Base-by-base conservation (phyloP, 2,113 vertebrate genomes). In the Coryphaenoides rupestris region DNA sequence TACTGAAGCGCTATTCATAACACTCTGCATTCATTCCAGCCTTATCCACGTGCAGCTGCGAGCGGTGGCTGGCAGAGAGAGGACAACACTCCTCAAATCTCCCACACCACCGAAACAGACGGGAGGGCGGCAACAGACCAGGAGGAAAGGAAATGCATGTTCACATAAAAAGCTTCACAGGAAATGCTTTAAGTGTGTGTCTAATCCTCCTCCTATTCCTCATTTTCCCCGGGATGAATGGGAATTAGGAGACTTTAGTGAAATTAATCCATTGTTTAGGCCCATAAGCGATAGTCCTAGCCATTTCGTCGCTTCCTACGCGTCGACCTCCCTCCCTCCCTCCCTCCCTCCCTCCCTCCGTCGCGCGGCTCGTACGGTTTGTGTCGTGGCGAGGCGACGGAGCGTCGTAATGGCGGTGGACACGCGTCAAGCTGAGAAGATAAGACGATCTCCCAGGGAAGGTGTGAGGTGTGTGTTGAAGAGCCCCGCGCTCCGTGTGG, bases 241-340 rank as follows among this genome's bases (percentile, higher is more conserved):
- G 71, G 77, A 63, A 80, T 86, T 86, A 83, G 82, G 74, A 84
- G 62, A 58, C 74, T 80, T 82, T 79, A 75, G 75, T 84, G 57
- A 85, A 84, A 83, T 76, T 55, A 82, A 55, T 69, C 49, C 57
- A 76, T 84, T 82, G 77, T 83, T 70, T 58, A 75, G 80, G 69
- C 58, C 66, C 82, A 68, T 82, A 76, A 74, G 65, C 69, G 47
- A 62, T 70, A 77, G 75, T 40, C 63, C 59, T 70, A 66, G 46
- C 63, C 77, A 66, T 80, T 75, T 55, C 62, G 58, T n/a, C 21
- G 57, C 60, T 70, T 56, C 69, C 33, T 21, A 63, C 2, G 2
- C n/a, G n/a, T n/a, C n/a, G n/a, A n/a, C n/a, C n/a, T n/a, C n/a
- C n/a, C n/a, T n/a, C n/a, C n/a, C n/a, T n/a, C n/a, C n/a, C n/a